A percentile compares a stretch with the other conserved stretches of the same genome.
Evolutionary conservation across 2,797 vertebrate genomes (phyloP).

Genomic region (Danionella dracula): DNA sequence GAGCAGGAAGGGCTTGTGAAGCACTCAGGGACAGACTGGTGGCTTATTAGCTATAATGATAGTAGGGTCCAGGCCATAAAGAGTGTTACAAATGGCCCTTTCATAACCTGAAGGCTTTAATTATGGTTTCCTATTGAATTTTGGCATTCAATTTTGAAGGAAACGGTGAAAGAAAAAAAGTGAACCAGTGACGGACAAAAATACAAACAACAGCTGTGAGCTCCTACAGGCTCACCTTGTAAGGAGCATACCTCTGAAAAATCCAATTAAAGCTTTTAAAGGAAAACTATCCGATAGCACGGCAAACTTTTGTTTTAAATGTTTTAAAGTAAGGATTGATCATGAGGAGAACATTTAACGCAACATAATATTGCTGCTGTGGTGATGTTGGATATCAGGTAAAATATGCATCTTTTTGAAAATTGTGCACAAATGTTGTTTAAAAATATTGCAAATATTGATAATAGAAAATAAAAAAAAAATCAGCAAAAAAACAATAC

Average conservation of each 20-base stretch:
- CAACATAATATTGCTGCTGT: too few species aligned
- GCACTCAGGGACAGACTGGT: slow-evolving; percentile 57
- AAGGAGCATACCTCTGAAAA: slow-evolving; percentile 41
- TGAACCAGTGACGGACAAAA: slow-evolving; percentile 47
- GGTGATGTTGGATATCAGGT: too few species aligned
- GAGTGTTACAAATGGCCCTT: slow-evolving; percentile 59
- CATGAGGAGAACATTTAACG: too few species aligned
- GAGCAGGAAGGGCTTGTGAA: slow-evolving; percentile 65
- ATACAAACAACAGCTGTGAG: slow-evolving; percentile 65
- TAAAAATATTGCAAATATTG: not conserved
- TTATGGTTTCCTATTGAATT: slow-evolving; percentile 65
- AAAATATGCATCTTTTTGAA: not conserved
- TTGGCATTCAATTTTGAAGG: slow-evolving; percentile 51
- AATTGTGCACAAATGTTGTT: slow-evolving; percentile 6
- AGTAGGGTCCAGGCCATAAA: slow-evolving; percentile 57
- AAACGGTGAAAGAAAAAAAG: slow-evolving; percentile 53
- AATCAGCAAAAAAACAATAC: too few species aligned
- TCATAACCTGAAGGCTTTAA: slow-evolving; percentile 57
- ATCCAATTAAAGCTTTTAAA: slow-evolving; percentile 22
- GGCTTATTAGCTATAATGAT: slow-evolving; percentile 64
- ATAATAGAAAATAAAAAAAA: too few species aligned
- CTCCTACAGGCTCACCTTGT: slow-evolving; percentile 7
- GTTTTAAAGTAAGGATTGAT: too few species aligned
- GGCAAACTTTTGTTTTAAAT: too few species aligned
- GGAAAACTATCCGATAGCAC: too few species aligned